phyloP scores from a whole-genome alignment of 2,113 vertebrate genomes.

The Cheilinus undulatus region DNA sequence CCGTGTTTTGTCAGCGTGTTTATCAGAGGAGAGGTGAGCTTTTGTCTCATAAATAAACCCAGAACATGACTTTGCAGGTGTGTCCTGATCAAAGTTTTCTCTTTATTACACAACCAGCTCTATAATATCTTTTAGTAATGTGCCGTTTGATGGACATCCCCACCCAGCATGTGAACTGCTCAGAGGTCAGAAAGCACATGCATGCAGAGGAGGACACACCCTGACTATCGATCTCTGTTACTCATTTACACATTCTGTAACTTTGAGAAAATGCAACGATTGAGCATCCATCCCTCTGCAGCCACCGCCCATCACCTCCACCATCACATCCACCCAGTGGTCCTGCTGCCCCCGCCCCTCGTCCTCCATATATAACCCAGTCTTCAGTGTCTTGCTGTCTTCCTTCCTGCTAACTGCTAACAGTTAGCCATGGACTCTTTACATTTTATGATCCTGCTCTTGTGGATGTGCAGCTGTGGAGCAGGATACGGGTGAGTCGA shows the following conservation, averaged over 20 bases:
- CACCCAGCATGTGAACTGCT: conserved; percentile 57
- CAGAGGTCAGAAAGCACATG: conserved; percentile 40
- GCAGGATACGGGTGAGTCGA: conserved; percentile 67
- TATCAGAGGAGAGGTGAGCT: neutral
- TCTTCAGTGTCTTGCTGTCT: neutral
- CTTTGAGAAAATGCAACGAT: conserved; percentile 8
- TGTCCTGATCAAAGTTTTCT: conserved; percentile 45
- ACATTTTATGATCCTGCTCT: conserved; percentile 61
- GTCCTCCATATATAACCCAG: conserved; percentile 54
- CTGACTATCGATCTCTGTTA: conserved; percentile 66
- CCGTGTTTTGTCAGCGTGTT: neutral
- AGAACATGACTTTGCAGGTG: neutral
- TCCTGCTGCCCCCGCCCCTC: neutral
- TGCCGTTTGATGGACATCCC: conserved; percentile 41
- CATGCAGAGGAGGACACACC: conserved; percentile 43
- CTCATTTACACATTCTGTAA: conserved; percentile 68
- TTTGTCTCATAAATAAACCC: neutral
- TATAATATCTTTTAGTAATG: conserved; percentile 15
- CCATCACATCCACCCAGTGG: neutral
- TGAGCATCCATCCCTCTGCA: conserved; percentile 24
- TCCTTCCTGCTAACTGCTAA: conserved; percentile 32
- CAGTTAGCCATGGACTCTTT: conserved; percentile 73
- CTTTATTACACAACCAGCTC: conserved; percentile 51
- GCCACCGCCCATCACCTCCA: neutral
- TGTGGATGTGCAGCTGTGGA: conserved; percentile 67